Conservation (phyloP, 2,888 invertebrate species). For the Scaptomyza flava region DNA sequence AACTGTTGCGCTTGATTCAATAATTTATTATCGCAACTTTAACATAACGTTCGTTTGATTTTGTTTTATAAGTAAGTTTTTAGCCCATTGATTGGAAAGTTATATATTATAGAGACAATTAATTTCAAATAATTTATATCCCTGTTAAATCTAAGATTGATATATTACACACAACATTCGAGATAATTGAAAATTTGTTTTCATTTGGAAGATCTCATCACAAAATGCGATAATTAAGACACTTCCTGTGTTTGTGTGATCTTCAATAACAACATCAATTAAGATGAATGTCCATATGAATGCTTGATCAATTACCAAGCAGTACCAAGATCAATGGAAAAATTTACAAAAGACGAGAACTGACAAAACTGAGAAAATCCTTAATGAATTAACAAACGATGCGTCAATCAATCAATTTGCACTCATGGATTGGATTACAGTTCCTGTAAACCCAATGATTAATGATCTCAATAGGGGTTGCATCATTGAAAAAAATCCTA, state of each 20-base stretch:
- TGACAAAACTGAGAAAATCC: constrained; percentile 3
- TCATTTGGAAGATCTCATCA: constrained; percentile 24
- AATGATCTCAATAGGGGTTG: constrained; percentile 44
- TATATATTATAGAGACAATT: too few species aligned
- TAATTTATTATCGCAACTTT: too few species aligned
- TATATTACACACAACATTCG: constrained; percentile 14
- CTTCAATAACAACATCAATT: constrained; percentile 54
- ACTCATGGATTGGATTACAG: constrained; percentile 20
- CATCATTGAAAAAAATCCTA: not conserved
- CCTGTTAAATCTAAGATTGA: not conserved
- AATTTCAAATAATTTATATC: too few species aligned
- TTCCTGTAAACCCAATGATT: constrained; percentile 33
- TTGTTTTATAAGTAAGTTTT: too few species aligned
- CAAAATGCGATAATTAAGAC: constrained; percentile 32
- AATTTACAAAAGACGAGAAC: not conserved
- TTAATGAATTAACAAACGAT: constrained; percentile 18
- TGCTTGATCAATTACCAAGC: constrained; percentile 9
- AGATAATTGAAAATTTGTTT: constrained; percentile 49
- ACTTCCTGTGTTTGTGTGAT: constrained; percentile 29
- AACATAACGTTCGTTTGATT: too few species aligned
- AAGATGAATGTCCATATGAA: constrained; percentile 67
- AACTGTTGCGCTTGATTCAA: too few species aligned
- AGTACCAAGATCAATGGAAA: constrained; percentile 24
- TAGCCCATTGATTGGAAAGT: too few species aligned
- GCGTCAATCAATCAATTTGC: constrained; percentile 51